A percentile compares a stretch with the other conserved stretches of the same genome.
Conservation (phyloP, 2,797 vertebrate species). For the Coracias cyanogaster region DNA sequence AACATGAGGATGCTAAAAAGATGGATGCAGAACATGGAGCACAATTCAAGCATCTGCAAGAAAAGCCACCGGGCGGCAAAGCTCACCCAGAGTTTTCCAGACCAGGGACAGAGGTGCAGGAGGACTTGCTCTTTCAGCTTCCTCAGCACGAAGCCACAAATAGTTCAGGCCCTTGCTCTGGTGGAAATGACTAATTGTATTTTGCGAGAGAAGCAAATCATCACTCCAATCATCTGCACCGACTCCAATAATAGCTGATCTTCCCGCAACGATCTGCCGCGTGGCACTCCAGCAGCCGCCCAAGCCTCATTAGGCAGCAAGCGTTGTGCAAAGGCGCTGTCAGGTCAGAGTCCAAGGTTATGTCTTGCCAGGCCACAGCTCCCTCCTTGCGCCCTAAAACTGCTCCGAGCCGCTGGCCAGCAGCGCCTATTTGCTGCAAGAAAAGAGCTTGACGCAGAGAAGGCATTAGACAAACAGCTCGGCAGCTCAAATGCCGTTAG, state of each 20-base stretch:
- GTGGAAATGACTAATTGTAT: conserved; percentile 9
- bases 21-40: fast-evolving
- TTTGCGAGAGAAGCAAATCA: conserved; percentile 29
- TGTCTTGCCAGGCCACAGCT: not conserved
- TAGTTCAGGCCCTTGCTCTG: conserved; percentile 16
- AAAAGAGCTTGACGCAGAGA: not conserved
- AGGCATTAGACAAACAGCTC: not conserved
- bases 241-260: conserved; percentile 36
- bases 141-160: conserved; percentile 1
- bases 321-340: not conserved
- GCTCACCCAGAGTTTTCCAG: not conserved
- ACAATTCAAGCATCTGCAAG: not conserved
- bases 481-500: not conserved
- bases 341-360: conserved; percentile 7
- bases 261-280: not conserved
- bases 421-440: not conserved
- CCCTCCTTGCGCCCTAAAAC: not conserved
- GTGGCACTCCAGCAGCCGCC: not conserved
- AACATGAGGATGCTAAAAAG: not conserved
- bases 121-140: not conserved
- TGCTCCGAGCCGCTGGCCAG: not conserved
- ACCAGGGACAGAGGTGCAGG: not conserved
- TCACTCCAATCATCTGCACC: not conserved
- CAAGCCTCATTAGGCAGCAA: conserved; percentile 34
- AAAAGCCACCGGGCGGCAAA: not conserved